Percentiles rank a stretch among this genome's conserved stretches.
Conservation (phyloP, 1,140 invertebrate species). For the Hypsibius dujardini region DNA sequence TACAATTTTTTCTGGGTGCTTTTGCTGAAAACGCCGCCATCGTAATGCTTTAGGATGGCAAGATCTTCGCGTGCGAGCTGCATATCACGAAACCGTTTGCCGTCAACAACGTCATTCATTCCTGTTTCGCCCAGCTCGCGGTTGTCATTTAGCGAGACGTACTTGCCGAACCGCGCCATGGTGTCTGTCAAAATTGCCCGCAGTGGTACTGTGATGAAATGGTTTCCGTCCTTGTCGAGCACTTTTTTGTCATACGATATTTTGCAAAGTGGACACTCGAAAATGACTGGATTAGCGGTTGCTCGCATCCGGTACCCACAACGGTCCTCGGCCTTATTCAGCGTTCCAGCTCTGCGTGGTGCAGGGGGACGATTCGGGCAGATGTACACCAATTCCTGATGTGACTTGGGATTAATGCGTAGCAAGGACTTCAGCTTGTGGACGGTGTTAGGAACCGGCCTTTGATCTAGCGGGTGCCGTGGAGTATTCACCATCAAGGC, state of each 20-base stretch:
- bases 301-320: neutral
- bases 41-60: neutral
- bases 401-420: neutral
- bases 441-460: neutral
- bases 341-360: no score
- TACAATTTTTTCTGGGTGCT: slow-evolving; percentile 6
- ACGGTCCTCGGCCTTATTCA: neutral
- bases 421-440: neutral
- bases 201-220: neutral
- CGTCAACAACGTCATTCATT: neutral
- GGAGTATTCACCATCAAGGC: neutral
- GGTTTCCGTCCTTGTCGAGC: neutral
- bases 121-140: neutral
- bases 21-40: neutral
- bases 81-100: neutral
- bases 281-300: no score
- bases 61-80: neutral
- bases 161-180: neutral
- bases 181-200: neutral
- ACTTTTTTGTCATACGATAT: neutral
- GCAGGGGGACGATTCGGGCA: no score
- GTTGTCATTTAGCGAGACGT: neutral
- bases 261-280: neutral
- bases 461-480: neutral
- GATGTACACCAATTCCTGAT: neutral